A percentile compares a stretch with the other conserved stretches of the same genome.
Evolutionary conservation across 2,113 vertebrate genomes (phyloP).

Genomic region (Dolichallabes microphthalmus): DNA sequence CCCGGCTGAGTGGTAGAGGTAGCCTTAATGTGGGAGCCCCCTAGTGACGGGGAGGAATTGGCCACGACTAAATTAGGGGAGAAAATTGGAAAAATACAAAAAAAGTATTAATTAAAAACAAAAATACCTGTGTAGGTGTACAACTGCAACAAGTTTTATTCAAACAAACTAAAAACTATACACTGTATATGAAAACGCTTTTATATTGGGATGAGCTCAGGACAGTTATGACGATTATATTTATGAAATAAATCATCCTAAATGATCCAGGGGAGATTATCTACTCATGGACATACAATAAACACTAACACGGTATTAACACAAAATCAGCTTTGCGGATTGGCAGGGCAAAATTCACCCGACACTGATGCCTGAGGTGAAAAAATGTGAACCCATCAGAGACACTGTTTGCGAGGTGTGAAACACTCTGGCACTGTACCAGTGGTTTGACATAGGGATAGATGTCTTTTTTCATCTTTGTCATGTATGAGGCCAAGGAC

Average conservation of each 20-base stretch:
- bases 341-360: not conserved
- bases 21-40: no score
- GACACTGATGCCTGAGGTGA: not conserved
- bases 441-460: not conserved
- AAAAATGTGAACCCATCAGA: not conserved
- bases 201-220: not conserved
- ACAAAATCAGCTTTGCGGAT: not conserved
- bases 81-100: no score
- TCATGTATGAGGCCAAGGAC: not conserved
- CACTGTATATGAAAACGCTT: not conserved
- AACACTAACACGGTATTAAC: not conserved
- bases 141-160: not conserved
- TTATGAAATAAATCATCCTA: not conserved
- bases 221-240: not conserved
- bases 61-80: no score
- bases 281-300: not conserved
- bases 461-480: not conserved
- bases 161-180: not conserved
- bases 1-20: no score
- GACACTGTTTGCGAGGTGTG: not conserved
- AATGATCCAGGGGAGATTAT: not conserved
- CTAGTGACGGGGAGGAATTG: no score
- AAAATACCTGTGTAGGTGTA: no score
- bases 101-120: no score
- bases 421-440: not conserved